These are phyloP conservation scores for Pipra filicauda DNA, from an alignment of 2,113 vertebrate species.

Conservation along the genomic window DNA sequence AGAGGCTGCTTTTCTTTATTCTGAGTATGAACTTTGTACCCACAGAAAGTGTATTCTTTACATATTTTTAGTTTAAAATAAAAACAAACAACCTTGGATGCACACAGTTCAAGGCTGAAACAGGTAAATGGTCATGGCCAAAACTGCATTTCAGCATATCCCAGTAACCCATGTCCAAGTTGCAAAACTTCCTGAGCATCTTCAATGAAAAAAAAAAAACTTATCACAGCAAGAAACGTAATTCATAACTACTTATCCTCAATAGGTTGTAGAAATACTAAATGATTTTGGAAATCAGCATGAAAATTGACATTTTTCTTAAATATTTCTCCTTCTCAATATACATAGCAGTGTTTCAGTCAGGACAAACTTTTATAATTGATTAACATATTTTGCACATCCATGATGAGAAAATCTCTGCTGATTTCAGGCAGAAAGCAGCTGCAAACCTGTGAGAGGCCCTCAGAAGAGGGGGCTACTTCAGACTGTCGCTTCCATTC, in stretches of 20 bases:
- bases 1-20: neutral
- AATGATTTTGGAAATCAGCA: neutral
- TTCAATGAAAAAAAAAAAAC: neutral
- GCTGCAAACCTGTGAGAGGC: neutral
- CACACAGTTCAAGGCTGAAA: slow-evolving; percentile 11
- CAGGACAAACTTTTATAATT: neutral
- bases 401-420: neutral
- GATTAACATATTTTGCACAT: neutral
- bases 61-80: neutral
- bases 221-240: neutral
- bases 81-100: neutral
- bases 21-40: neutral
- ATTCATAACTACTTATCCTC: neutral
- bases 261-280: neutral
- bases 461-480: neutral
- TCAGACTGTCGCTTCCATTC: neutral
- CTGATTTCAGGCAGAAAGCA: neutral
- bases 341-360: neutral
- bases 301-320: neutral
- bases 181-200: slow-evolving; percentile 9
- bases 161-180: neutral
- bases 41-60: neutral
- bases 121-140: slow-evolving; percentile 5
- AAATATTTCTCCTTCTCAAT: neutral
- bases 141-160: neutral